These are phyloP conservation scores for Oligia strigilis DNA, from an alignment of 2,888 invertebrate genomes.

Conservation along the genomic window DNA sequence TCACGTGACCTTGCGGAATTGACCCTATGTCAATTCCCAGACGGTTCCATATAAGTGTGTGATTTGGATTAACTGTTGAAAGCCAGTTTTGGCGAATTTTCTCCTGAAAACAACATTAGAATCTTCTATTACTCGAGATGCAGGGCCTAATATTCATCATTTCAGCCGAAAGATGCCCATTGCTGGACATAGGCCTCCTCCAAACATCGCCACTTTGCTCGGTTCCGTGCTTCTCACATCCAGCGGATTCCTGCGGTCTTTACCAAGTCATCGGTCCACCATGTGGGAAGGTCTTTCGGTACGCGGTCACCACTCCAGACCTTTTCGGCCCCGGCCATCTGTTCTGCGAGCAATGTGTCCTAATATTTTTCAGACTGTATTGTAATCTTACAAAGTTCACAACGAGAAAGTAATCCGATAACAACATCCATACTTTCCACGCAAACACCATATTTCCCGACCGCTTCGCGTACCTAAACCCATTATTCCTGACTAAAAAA, in stretches of 20 bases:
- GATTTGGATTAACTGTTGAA: too few species aligned
- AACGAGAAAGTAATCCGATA: background rate
- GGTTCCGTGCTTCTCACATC: background rate
- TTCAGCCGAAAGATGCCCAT: background rate
- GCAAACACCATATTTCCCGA: background rate
- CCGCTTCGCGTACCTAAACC: background rate
- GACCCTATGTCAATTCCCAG: background rate
- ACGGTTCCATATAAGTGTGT: background rate
- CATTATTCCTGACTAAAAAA: slow-evolving; percentile 18
- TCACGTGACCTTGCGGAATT: background rate
- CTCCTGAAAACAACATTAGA: background rate
- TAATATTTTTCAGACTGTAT: background rate
- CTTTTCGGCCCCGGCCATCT: background rate
- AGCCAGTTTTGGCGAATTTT: background rate
- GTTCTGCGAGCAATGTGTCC: background rate
- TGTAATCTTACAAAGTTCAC: background rate
- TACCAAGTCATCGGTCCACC: background rate
- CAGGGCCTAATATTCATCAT: background rate
- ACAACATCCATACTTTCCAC: background rate
- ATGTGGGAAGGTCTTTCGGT: background rate
- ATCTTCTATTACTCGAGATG: background rate
- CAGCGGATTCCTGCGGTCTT: background rate
- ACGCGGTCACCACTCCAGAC: background rate
- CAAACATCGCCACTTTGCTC: background rate
- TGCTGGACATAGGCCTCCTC: background rate